Evolutionary conservation across 2,113 vertebrate genomes (phyloP).

Genomic region (Felis chaus): DNA sequence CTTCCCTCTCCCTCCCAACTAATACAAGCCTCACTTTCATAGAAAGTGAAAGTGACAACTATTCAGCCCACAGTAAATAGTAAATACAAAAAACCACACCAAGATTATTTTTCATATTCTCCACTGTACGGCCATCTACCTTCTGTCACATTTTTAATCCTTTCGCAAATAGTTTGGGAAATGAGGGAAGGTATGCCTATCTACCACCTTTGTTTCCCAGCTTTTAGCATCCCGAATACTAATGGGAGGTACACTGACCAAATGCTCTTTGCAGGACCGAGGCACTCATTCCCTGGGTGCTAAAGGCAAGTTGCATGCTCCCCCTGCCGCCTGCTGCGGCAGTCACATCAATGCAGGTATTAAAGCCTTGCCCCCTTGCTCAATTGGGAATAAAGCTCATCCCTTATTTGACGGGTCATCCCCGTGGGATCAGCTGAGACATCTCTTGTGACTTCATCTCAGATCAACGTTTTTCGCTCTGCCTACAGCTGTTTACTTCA

Average conservation of each 20-base stretch:
- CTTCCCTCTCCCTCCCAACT: not conserved
- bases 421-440: not conserved
- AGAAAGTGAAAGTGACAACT: not conserved
- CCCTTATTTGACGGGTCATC: not conserved
- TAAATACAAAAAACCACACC: not conserved
- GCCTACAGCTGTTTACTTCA: not conserved
- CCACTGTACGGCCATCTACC: not conserved
- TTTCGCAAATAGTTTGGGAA: not conserved
- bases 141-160: not conserved
- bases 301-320: not conserved
- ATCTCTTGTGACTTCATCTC: not conserved
- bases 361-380: not conserved
- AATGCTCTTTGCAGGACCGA: not conserved
- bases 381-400: not conserved
- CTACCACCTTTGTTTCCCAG: not conserved
- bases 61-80: not conserved
- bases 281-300: not conserved
- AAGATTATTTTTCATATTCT: not conserved
- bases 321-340: accelerated
- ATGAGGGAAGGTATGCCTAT: not conserved
- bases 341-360: not conserved
- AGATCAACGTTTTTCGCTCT: not conserved
- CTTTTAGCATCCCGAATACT: not conserved
- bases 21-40: not conserved
- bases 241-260: too few species aligned